Evolutionary conservation across 2,113 vertebrate species (phyloP), one percentile per base, ranked within the genome.

Genomic region (Macquaria ambigua): DNA sequence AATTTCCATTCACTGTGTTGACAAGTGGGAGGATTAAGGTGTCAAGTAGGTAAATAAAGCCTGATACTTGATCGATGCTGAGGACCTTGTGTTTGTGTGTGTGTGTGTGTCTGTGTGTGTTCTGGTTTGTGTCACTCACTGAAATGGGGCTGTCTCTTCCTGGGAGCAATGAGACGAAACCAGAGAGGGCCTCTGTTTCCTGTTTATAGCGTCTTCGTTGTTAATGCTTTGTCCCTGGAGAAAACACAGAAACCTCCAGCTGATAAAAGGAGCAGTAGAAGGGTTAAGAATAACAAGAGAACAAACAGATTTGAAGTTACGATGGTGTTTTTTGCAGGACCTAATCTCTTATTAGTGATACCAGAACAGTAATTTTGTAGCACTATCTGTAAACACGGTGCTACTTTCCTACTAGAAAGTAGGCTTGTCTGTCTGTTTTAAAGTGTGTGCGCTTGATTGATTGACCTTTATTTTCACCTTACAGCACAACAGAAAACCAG

Each of bases 111-210:
- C n/a, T n/a, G n/a, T 82, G 74, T 85, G 90, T 86, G 88, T 87
- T 90, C 94, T 95, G 94, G 79, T 77, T 90, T 92, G 85, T 89
- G 83, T 95, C 94, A 88, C 78, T 92, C 87, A 79, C 77, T 86
- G 43, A 87, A 83, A 77, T 16, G 55, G 55, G 69, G n/a, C 37
- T 80, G 76, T 72, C 66, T 69, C 74, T 86, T 93, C 83, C 86
- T 86, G 84, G 83, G 90, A 86, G 85, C 74, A 74, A 56, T 64
- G 74, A 64, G 66, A 62, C 7, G 31, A 83, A 92, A 91, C 64
- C 76, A 85, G 81, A 84, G 80, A 79, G 46, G 8, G 14, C 10
- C 73, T 61, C 86, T 74, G 75, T 67, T 92, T 93, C 92, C 83
- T 93, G 93, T 94, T 95, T 92, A 90, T 90, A 91, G 83, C 77